Percentiles rank a stretch among this genome's conserved stretches.
These are phyloP conservation scores for Eueides isabella DNA, from an alignment of 1,140 invertebrate species.

Conservation along the genomic window DNA sequence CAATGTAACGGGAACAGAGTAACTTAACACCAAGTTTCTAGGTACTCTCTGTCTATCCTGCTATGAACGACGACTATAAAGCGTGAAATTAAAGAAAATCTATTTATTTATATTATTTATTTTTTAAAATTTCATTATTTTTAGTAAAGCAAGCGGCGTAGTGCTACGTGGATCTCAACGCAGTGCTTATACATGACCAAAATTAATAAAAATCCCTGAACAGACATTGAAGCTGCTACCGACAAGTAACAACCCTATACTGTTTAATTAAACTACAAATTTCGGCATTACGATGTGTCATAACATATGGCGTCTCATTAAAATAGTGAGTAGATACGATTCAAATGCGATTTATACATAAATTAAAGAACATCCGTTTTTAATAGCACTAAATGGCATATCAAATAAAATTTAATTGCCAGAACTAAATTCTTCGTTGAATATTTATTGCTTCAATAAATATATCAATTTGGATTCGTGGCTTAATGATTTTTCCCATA, in stretches of 20 bases:
- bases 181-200: neutral
- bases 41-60: no score
- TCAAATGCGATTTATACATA: constrained; percentile 29
- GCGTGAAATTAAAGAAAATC: no score
- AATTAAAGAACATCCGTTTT: constrained; percentile 24
- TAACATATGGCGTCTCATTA: constrained; percentile 33
- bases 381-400: constrained; percentile 10
- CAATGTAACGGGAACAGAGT: no score
- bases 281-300: constrained; percentile 30
- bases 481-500: neutral
- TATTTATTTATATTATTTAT: no score
- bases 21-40: no score
- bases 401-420: constrained; percentile 14
- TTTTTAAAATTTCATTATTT: no score
- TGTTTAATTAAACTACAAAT: constrained; percentile 35
- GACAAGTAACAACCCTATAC: constrained; percentile 25
- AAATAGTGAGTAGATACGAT: constrained; percentile 28
- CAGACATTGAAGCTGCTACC: neutral
- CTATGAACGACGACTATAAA: no score
- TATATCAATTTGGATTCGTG: neutral
- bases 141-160: no score
- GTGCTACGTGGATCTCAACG: no score
- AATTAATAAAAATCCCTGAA: neutral
- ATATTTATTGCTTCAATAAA: neutral
- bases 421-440: neutral